phyloP scores from a whole-genome alignment of 2,888 invertebrate species.

The Stenodema calcarata region DNA sequence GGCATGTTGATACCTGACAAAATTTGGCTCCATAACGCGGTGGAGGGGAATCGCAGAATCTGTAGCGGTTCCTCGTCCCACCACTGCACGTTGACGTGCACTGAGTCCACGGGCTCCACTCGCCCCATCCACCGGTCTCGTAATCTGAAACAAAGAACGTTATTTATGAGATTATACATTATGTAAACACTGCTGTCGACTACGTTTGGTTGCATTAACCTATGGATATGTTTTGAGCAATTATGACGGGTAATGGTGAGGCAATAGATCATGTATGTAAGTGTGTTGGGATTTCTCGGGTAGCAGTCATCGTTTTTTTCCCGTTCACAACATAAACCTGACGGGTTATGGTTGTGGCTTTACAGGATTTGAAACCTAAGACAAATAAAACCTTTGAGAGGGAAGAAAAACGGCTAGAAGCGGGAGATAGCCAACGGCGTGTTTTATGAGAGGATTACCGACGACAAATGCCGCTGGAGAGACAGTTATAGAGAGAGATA shows the following conservation, averaged over 20 bases:
- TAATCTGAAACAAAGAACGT: conserved; percentile 66
- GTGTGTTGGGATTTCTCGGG: not conserved
- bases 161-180: not conserved
- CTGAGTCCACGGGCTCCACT: conserved; percentile 85
- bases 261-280: too few species aligned
- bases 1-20: conserved; percentile 73
- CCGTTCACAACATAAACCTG: not conserved
- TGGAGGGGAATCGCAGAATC: conserved; percentile 87
- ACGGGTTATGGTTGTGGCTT: not conserved
- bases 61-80: conserved; percentile 81
- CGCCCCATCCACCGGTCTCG: conserved; percentile 78
- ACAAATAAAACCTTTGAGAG: not conserved
- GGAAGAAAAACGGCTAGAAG: not conserved
- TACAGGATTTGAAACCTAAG: not conserved
- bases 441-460: conserved; percentile 25
- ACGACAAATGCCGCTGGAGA: not conserved
- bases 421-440: not conserved
- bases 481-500: not conserved
- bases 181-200: too few species aligned
- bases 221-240: too few species aligned
- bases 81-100: conserved; percentile 80
- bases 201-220: too few species aligned
- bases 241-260: too few species aligned
- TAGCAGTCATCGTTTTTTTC: too few species aligned
- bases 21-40: conserved; percentile 88